phyloP scores from a whole-genome alignment of 2,113 vertebrate species.

The Pluvialis apricaria region DNA sequence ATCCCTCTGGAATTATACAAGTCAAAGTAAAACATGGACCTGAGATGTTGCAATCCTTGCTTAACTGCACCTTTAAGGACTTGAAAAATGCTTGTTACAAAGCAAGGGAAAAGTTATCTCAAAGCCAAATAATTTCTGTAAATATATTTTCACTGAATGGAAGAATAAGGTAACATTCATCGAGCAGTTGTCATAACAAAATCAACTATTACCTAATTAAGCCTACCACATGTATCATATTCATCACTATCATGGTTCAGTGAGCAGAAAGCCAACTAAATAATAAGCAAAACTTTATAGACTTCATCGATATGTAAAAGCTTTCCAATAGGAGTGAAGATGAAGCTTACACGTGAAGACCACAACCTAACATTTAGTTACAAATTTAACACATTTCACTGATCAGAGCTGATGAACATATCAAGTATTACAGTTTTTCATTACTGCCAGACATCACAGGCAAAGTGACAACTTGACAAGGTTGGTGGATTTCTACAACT shows the following conservation, averaged over 20 bases:
- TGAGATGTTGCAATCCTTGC: background rate
- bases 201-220: background rate
- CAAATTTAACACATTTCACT: background rate
- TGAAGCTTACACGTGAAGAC: background rate
- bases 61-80: background rate
- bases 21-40: background rate
- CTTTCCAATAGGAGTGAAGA: background rate
- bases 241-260: background rate
- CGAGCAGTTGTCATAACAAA: background rate
- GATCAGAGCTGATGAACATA: background rate
- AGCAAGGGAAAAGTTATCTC: background rate
- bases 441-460: slow-evolving; percentile 2
- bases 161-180: background rate
- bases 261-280: background rate
- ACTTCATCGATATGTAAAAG: background rate
- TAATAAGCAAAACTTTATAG: background rate
- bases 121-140: background rate
- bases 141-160: background rate
- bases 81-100: background rate
- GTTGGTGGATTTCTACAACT: background rate
- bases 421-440: background rate
- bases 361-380: background rate
- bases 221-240: background rate
- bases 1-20: background rate
- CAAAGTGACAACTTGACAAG: background rate